A percentile compares a stretch with the other conserved stretches of the same genome.
Conservation (phyloP, 1,140 invertebrate species). For the Drosophila willistoni region DNA sequence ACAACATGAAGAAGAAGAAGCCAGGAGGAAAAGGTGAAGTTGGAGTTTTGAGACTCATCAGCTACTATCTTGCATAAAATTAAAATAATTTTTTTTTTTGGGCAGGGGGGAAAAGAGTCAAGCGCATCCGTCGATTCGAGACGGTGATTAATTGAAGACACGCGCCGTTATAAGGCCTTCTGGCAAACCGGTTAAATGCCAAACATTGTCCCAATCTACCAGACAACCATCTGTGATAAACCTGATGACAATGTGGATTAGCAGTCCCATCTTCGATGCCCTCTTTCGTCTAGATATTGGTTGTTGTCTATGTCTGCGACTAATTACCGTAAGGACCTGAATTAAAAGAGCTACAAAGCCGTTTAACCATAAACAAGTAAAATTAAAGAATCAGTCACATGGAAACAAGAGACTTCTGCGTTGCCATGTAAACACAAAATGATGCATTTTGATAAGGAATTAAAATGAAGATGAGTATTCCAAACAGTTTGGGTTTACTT, state of each 20-base stretch:
- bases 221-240: constrained; percentile 40
- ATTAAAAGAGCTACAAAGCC: constrained; percentile 33
- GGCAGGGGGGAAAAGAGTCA: constrained; percentile 25
- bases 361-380: constrained; percentile 25
- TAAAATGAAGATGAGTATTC: neutral
- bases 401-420: constrained; percentile 37
- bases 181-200: constrained; percentile 60
- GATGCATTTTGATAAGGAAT: constrained; percentile 2
- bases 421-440: neutral
- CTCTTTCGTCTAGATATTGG: constrained; percentile 6
- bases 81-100: constrained; percentile 34
- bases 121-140: constrained; percentile 25
- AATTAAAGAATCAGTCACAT: constrained; percentile 27
- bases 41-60: neutral
- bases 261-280: constrained; percentile 25
- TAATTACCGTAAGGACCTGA: constrained; percentile 50
- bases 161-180: constrained; percentile 44
- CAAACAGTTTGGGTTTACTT: neutral
- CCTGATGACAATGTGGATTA: constrained; percentile 67
- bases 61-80: constrained; percentile 49
- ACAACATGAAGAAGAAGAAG: neutral
- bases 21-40: neutral
- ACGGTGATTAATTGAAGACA: constrained; percentile 72
- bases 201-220: constrained; percentile 26
- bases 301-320: constrained; percentile 32